Percentiles rank a stretch among this genome's conserved stretches.
phyloP scores from a whole-genome alignment of 2,888 invertebrate species.

The Lucinisca nassula region DNA sequence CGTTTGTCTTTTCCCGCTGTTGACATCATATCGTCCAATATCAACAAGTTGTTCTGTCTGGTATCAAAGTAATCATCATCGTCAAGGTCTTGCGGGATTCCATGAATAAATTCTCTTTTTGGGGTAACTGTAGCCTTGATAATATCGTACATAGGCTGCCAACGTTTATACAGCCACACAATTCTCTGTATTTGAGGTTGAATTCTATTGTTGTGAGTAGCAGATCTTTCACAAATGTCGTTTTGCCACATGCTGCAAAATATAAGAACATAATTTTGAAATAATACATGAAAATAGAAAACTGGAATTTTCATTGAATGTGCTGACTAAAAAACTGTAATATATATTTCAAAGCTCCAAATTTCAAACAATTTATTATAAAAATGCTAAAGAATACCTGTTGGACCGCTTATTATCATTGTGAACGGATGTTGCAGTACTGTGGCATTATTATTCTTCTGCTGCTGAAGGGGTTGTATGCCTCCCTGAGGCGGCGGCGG shows the following conservation, averaged over 20 bases:
- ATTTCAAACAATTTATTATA: neutral
- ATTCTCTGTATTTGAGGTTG: neutral
- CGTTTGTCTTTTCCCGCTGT: constrained; percentile 31
- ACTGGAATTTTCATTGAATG: neutral
- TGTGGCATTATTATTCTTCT: too few relatives aligned
- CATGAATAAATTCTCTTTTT: constrained; percentile 54
- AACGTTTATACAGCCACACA: neutral
- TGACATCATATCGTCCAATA: constrained; percentile 44
- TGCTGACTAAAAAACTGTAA: neutral
- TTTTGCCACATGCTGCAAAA: neutral
- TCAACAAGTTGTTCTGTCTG: constrained; percentile 50
- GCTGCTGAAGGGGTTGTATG: neutral
- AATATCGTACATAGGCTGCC: constrained; percentile 46
- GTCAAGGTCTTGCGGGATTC: constrained; percentile 48
- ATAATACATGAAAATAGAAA: neutral
- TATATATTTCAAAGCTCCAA: neutral
- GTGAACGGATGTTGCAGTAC: neutral
- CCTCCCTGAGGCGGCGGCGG: neutral
- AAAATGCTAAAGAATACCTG: neutral
- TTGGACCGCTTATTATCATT: neutral
- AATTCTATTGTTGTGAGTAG: neutral
- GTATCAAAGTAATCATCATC: constrained; percentile 53
- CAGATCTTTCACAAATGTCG: neutral
- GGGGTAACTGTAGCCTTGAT: constrained; percentile 33
- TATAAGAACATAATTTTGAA: too few relatives aligned